phyloP scores from a whole-genome alignment of 2,888 invertebrate genomes.

The Trisateles emortualis region DNA sequence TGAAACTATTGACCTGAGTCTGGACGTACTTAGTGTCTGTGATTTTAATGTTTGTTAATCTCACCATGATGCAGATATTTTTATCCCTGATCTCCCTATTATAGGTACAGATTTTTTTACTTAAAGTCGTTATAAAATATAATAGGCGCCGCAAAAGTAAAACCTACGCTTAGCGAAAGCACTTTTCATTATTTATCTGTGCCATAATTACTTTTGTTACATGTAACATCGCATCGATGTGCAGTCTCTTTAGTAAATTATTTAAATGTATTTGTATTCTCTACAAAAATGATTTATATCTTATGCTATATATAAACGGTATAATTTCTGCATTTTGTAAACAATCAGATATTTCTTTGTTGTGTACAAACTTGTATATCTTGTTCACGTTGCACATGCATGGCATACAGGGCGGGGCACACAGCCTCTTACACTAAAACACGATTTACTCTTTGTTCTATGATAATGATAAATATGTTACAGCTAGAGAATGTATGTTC shows the following conservation, averaged over 20 bases:
- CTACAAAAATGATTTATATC: neutral
- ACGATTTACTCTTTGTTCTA: constrained; percentile 53
- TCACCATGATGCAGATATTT: too few species aligned
- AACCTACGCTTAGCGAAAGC: too few species aligned
- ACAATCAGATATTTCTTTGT: constrained; percentile 35
- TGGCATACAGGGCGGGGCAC: constrained; percentile 39
- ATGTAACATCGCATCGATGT: too few species aligned
- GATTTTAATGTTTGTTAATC: too few species aligned
- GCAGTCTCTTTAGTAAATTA: neutral
- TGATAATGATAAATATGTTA: constrained; percentile 41
- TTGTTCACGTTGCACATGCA: constrained; percentile 33
- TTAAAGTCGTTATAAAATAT: too few species aligned
- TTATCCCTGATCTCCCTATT: too few species aligned
- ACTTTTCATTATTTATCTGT: too few species aligned
- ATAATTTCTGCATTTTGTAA: neutral
- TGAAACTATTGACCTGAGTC: too few species aligned
- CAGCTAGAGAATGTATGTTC: constrained; percentile 46
- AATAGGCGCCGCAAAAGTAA: too few species aligned
- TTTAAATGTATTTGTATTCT: neutral
- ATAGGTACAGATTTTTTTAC: too few species aligned
- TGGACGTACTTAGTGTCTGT: too few species aligned
- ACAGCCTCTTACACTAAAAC: constrained; percentile 33
- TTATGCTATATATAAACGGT: neutral
- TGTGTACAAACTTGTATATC: constrained; percentile 22
- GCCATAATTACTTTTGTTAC: too few species aligned